Percentiles rank a stretch among this genome's conserved stretches.
Conservation (phyloP, 2,113 vertebrate genomes). For the Nymphicus hollandicus region DNA sequence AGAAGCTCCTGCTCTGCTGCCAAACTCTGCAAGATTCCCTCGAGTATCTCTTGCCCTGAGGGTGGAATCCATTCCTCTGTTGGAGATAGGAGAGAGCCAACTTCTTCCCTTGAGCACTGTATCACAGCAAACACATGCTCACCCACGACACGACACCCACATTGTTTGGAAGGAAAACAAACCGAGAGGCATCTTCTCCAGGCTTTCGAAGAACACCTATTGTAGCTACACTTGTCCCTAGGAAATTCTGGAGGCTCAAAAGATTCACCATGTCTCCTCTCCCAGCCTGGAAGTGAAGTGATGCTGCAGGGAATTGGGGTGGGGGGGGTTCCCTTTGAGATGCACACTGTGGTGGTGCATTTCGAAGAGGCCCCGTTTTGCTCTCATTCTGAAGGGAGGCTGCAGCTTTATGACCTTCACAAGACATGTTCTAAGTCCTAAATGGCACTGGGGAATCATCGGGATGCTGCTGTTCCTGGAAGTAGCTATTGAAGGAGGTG, state of each 20-base stretch:
- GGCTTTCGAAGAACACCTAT: not conserved
- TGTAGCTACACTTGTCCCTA: not conserved
- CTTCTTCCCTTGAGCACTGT: not conserved
- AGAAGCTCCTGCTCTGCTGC: not conserved
- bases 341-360: not conserved
- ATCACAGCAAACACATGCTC: constrained; percentile 3
- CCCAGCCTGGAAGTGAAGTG: not conserved
- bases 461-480: not conserved
- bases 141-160: not conserved
- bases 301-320: not conserved
- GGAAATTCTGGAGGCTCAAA: not conserved
- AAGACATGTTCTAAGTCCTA: not conserved
- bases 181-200: not conserved
- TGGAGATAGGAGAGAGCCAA: not conserved
- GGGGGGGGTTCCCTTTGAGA: not conserved
- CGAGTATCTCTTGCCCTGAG: not conserved
- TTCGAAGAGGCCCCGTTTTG: not conserved
- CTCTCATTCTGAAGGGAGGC: not conserved
- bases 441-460: not conserved
- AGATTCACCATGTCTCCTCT: not conserved
- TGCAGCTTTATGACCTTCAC: not conserved
- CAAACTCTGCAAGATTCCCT: not conserved
- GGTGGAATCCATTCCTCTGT: not conserved
- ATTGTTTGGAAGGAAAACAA: constrained; percentile 33
- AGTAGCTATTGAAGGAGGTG: not conserved